Evolutionary conservation across 2,888 invertebrate genomes (phyloP), one percentile per base, ranked within the genome.

Genomic region (Scelioninae gen. 2): DNA sequence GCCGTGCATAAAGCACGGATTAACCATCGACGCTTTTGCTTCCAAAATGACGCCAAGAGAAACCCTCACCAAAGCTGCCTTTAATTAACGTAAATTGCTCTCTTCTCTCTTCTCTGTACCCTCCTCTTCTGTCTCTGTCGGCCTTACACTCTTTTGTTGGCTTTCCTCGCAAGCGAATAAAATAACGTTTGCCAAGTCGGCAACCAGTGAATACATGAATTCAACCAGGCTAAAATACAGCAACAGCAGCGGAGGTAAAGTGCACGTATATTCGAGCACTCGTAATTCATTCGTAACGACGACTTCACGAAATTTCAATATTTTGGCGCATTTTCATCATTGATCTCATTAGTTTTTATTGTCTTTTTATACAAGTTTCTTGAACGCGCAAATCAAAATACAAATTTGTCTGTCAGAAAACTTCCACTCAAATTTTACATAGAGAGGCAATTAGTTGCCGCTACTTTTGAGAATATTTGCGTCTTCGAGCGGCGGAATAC

Each of bases 31-130:
- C 75, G 71, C 72, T 74, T 74, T 74, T 74, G 71, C 74, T 75
- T 75, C 75, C 72, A 75, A 75, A 75, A 72, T 76, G 77, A 75
- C 76, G 73, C 75, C 65, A 68, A 73, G 65, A 77, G 71, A 74
- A 70, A 74, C 65, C 73, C 71, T 76, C 73, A 76, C 75, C 78
- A 79, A 79, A 79, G 80, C 80, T 77, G 78, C 79, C 79, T 81
- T 82, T 82, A 81, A 83, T 83, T 82, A 82, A 80, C 79, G 80
- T 80, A 80, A 82, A 83, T 82, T 81, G 80, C 79, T 73, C 77
- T 75, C 77, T 73, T 75, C 77, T 77, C 75, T 72, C 61, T 69
- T 69, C 69, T 70, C 55, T 74, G 63, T 75, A 61, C 72, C 71
- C 64, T 69, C 72, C 61, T 70, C 68, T 69, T 75, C 74, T 67